Percentiles rank a stretch among this genome's conserved stretches.
These are phyloP conservation scores for Caenorhabditis sp. DNA, from an alignment of 2,888 invertebrate genomes.

Conservation along the genomic window DNA sequence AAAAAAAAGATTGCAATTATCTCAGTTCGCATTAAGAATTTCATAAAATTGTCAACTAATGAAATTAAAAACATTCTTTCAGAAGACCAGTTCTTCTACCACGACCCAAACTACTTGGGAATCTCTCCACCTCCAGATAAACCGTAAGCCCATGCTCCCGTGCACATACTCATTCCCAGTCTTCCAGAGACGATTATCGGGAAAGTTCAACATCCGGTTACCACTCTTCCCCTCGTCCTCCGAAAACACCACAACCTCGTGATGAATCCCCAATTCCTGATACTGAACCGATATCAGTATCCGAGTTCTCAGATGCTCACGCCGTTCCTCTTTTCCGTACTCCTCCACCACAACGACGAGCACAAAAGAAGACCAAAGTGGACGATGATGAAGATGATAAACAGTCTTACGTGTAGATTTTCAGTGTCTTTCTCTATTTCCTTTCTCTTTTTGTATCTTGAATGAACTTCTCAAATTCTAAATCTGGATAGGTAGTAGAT, in stretches of 20 bases:
- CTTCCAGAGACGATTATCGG: constrained; percentile 24
- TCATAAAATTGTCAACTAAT: no score
- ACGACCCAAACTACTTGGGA: constrained; percentile 35
- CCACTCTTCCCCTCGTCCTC: constrained; percentile 46
- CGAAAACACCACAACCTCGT: constrained; percentile 5
- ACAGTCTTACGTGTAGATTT: constrained; percentile 66
- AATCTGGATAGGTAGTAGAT: constrained; percentile 4
- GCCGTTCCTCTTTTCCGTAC: constrained; percentile 57
- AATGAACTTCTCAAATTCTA: constrained; percentile 1
- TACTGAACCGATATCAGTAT: constrained; percentile 60
- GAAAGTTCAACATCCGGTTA: constrained; percentile 52
- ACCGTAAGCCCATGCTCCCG: constrained; percentile 4
- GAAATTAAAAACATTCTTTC: constrained; percentile 1
- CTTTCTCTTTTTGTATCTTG: background rate
- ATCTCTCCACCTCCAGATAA: constrained; percentile 18
- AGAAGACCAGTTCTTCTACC: constrained; percentile 46
- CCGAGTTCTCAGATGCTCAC: constrained; percentile 61
- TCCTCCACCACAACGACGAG: constrained; percentile 24
- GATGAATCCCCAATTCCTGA: constrained; percentile 55
- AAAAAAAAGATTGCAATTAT: no score
- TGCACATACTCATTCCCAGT: background rate
- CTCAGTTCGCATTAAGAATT: no score
- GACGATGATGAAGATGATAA: constrained; percentile 48
- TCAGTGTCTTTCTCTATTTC: background rate
- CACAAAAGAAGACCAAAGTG: constrained; percentile 13